Percentiles rank a stretch among this genome's conserved stretches.
phyloP scores from a whole-genome alignment of 2,113 vertebrate species.

The Argyrosomus japonicus region DNA sequence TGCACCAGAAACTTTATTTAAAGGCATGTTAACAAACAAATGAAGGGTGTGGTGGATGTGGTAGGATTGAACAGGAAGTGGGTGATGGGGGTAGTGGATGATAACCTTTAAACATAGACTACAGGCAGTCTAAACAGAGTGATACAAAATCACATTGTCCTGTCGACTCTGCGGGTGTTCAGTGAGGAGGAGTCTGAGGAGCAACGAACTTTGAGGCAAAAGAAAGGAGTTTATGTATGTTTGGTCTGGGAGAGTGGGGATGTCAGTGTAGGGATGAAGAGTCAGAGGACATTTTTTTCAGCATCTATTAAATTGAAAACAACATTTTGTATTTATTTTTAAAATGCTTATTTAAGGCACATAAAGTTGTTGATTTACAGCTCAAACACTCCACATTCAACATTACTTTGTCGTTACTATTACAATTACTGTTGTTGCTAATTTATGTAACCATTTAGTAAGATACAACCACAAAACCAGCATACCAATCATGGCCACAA shows the following conservation, averaged over 20 bases:
- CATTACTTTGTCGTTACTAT: background rate
- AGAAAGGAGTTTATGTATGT: background rate
- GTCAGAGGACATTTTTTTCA: background rate
- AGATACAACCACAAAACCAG: background rate
- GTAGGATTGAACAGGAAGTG: constrained; percentile 65
- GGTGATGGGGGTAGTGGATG: constrained; percentile 34
- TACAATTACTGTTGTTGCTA: background rate
- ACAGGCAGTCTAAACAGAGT: constrained; percentile 35
- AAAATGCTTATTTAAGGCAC: background rate
- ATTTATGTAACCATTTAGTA: background rate
- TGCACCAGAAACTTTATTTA: constrained; percentile 55
- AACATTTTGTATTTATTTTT: background rate
- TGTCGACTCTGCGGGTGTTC: background rate
- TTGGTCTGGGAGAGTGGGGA: background rate
- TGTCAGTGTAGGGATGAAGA: background rate
- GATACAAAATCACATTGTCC: constrained; percentile 32
- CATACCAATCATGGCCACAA: background rate
- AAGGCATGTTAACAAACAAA: constrained; percentile 62
- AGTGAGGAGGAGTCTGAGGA: background rate
- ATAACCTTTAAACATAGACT: constrained; percentile 51
- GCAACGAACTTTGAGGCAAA: background rate
- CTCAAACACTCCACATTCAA: background rate
- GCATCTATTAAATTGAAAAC: constrained; percentile 6
- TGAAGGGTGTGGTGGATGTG: constrained; percentile 58
- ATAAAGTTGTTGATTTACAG: background rate